Base-by-base conservation (phyloP, 1,140 invertebrate genomes). In the Drosophila ambigua region DNA sequence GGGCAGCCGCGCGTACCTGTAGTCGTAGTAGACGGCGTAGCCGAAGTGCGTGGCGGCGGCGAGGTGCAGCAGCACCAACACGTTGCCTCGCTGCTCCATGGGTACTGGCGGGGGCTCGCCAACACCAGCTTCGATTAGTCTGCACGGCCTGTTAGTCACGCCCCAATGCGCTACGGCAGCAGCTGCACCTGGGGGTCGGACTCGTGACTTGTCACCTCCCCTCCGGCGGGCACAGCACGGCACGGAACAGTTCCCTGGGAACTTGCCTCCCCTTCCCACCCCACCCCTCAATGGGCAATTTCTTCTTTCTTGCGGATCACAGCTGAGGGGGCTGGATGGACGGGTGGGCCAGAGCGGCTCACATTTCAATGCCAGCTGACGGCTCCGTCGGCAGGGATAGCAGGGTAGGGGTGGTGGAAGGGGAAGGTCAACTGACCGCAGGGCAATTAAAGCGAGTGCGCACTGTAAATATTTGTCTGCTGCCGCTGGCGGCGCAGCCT, bases 11-110 rank as follows among this genome's bases (percentile, higher is more conserved):
- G 85, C 92, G 77, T 93, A 95, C 35, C 79, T 92, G 83, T 93
- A 95, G 91, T 96, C 95, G 90, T 95, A 96, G 92, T 95, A 96
- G 82, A 95, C 94, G 20, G 94, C 93, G 85, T 94, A 96, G 62
- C 93, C 93, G 91, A 96, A 96, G 80, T 95, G 94, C 58, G 93
- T 85, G 28, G 93, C 93, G 26, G 94, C 94, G 74, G 94, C 67
- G 45, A 94, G 90, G 90, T 96, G 95, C 76, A 95, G 93, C 65
- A 94, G 77, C 4, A 23, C 15, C 23, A 39, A 15, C 39, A 20
- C 49, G 41, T 31, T 16, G 39, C 31, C 8, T 31, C 3, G 28
- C 31, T 71, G 28, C 31, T 71, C 68, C 68, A 72, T 72, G 5
- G 24, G 31, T 16, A 41, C 54, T 51, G 11, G 44, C 8, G 15